Conservation (phyloP, 2,888 invertebrate species). For the Glyphotaelius pellucidus region DNA sequence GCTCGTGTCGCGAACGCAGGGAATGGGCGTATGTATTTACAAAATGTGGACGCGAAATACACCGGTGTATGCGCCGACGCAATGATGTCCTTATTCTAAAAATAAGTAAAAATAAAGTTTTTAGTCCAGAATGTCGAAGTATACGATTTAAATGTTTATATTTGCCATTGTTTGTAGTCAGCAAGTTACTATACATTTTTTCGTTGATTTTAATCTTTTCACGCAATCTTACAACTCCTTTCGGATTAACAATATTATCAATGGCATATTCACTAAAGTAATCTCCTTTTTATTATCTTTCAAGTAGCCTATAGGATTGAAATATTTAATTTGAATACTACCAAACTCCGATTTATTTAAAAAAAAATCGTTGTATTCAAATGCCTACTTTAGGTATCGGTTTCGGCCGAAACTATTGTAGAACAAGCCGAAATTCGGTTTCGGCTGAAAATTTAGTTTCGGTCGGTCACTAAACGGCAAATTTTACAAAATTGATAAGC, state of each 20-base stretch:
- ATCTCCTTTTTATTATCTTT: neutral
- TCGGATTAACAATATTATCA: neutral
- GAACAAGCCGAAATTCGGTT: too few species aligned
- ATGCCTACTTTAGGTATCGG: too few species aligned
- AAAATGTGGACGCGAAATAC: neutral
- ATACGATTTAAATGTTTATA: neutral
- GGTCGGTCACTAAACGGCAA: too few species aligned
- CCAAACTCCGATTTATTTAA: neutral
- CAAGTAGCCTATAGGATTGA: neutral
- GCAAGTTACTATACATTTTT: neutral
- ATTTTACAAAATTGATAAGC: too few species aligned
- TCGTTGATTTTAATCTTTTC: neutral
- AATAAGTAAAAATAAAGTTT: neutral
- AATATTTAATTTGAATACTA: too few species aligned
- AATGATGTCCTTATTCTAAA: neutral
- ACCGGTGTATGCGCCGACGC: conserved; percentile 2
- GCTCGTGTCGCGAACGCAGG: neutral
- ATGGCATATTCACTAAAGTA: too few species aligned
- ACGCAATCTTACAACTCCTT: neutral
- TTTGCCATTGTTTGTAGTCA: neutral
- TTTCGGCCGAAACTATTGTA: too few species aligned
- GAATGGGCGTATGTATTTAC: conserved; percentile 3
- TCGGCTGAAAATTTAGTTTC: too few species aligned
- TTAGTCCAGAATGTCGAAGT: neutral
- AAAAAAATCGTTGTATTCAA: neutral